Evolutionary conservation across 2,797 vertebrate genomes (phyloP).

Genomic region (Percopsis omiscomaycus): DNA sequence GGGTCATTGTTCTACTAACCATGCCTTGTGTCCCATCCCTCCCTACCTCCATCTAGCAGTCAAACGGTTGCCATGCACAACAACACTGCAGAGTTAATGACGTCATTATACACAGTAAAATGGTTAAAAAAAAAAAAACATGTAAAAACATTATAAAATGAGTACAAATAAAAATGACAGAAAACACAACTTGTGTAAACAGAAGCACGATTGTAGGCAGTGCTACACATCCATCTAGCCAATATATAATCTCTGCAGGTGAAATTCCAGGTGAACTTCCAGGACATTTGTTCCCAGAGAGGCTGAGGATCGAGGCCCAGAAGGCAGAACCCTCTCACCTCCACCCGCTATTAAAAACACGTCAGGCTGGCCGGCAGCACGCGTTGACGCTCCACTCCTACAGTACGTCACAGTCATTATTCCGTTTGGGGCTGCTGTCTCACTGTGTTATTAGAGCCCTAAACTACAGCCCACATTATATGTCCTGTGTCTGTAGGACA

Average conservation of each 20-base stretch:
- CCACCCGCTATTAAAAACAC: slow-evolving; percentile 47
- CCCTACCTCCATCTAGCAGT: neutral
- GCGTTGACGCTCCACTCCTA: slow-evolving; percentile 65
- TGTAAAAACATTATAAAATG: too few species aligned
- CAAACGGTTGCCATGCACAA: too few species aligned
- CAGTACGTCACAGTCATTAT: slow-evolving; percentile 65
- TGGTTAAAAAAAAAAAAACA: too few species aligned
- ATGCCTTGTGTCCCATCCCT: neutral
- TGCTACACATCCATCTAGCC: too few species aligned
- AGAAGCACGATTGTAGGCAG: too few species aligned
- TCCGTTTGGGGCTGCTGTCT: slow-evolving; percentile 43
- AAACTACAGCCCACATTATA: slow-evolving; percentile 63
- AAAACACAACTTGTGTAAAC: too few species aligned
- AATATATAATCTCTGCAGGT: slow-evolving; percentile 28
- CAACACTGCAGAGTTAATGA: too few species aligned
- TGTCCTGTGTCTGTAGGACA: slow-evolving; percentile 32
- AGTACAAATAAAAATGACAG: too few species aligned
- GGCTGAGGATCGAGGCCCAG: slow-evolving; percentile 25
- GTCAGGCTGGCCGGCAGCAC: slow-evolving; percentile 54
- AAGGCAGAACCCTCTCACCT: slow-evolving; percentile 41
- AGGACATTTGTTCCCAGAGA: slow-evolving; percentile 6
- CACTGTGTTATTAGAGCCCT: slow-evolving; percentile 64
- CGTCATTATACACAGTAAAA: too few species aligned
- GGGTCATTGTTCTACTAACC: too few species aligned
- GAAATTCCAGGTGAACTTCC: slow-evolving; percentile 38